Base-by-base conservation (phyloP, 2,888 invertebrate species). In the Tetragonula carbonaria region DNA sequence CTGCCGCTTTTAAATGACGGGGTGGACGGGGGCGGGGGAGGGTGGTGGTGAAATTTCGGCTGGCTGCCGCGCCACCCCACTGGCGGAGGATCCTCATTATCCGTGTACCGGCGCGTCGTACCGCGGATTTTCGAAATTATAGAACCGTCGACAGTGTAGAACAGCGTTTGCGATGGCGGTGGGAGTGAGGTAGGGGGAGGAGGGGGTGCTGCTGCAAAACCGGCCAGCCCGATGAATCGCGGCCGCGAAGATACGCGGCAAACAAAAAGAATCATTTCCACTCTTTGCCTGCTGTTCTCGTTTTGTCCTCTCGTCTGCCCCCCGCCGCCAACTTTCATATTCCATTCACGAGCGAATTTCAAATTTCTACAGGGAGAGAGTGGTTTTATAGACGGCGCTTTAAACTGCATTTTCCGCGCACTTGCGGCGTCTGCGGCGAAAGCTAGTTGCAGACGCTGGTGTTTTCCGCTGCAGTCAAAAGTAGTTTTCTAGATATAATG, bases 61-160 rank as follows among this genome's bases (percentile, higher is more conserved):
- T 57, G n/a, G 65, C 51, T 59, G 50, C 71, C 13, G 51, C 59
- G 76, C 74, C 28, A 28, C 28, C 2, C 33, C 13, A 57, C 16
- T 72, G 18, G 55, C 50, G 62, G 8, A n/a, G 71, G 65, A 75
- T 82, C 82, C 83, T 85, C 78, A 87, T 88, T 82, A 84, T 79
- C 51, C 76, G 16, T 14, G 80, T 68, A 59, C 45, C 28, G 18
- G 33, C n/a, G 63, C n/a, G 50, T 2, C 59, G 72, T 75, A 65
- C 53, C 63, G 67, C 65, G 68, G 76, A 78, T 88, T 84, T 82
- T 63, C 53, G 33, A 73, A 86, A 84, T 84, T 86, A 71, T 72
- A 66, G 77, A 79, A 88, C 85, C 45, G 78, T 62, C 74, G 81
- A 53, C 68, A 38, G 68, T 78, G 70, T 45, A 57, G 21, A 66